Evolutionary conservation across 2,797 vertebrate genomes (phyloP), one percentile per base, ranked within the genome.

Genomic region (Apodemus agrarius): DNA sequence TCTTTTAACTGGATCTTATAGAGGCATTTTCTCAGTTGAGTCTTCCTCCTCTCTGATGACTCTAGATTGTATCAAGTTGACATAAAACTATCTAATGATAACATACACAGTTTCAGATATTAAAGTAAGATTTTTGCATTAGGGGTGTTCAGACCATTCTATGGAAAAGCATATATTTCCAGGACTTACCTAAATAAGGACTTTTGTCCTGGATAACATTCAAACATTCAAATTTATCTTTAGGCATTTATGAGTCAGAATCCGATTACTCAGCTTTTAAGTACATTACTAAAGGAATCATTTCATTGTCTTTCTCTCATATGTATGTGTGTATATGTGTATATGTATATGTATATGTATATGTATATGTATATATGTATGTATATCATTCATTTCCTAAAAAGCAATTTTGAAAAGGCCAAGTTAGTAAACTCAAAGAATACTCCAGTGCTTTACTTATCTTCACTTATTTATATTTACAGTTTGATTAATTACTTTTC

Each of bases 281-380:
- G 84, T 76, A 10, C 59, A 81, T 94, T 94, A 61, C 78, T 69
- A 83, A 92, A 89, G 63, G 12, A 87, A 22, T 91, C 37, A n/a
- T 81, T 54, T 92, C 29, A 52, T 31, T 76, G 26, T 78, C 75
- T 78, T 78, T 49, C 75, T 78, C 49, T 49, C 37, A 17, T 26
- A 31, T 61, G 79, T 63, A 57, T 13, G 12, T 65, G 6, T 67
- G 4, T 67, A 14, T 67, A 31, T 65, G 14, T 65, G 12, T 24
- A 31, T 61, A 57, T 63, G 57, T 12, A 63, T 21, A 7, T 31
- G 65, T 63, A 57, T 12, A 63, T 21, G 8, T 31, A 92, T 52
- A 11, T 11, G n/a, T 12, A 21, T 46, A 46, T 46, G 7, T 46
- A 46, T 92, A 67, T 40, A 22, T 65, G 34, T 5, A 74, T 10